Evolutionary conservation across 2,797 vertebrate species (phyloP).

Genomic region (Sebastes kiyomatsui): DNA sequence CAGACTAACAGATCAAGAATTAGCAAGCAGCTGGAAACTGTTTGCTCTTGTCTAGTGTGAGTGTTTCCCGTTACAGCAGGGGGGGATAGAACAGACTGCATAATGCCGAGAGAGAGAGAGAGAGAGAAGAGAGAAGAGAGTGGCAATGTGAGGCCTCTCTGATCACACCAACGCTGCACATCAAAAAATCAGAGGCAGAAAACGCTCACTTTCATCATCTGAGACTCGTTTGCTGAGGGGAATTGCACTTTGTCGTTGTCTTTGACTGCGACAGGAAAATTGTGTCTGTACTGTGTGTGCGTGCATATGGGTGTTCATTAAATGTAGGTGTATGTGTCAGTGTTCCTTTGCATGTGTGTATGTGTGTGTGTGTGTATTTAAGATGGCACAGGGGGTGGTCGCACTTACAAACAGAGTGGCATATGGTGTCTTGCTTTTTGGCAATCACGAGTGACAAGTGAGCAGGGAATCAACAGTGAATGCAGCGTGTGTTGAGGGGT

Average conservation of each 20-base stretch:
- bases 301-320: slow-evolving; percentile 12
- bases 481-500: slow-evolving; percentile 59
- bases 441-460: slow-evolving; percentile 89
- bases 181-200: slow-evolving; percentile 73
- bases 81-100: slow-evolving; percentile 57
- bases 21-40: slow-evolving; percentile 74
- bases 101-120: slow-evolving; percentile 55
- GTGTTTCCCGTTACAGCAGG: slow-evolving; percentile 59
- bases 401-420: slow-evolving; percentile 84
- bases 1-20: slow-evolving; percentile 62
- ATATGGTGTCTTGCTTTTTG: slow-evolving; percentile 89
- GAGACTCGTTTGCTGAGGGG: slow-evolving; percentile 71
- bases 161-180: slow-evolving; percentile 74
- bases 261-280: slow-evolving; percentile 64
- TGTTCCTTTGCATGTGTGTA: slow-evolving; percentile 6
- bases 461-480: slow-evolving; percentile 80
- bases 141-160: slow-evolving; percentile 63
- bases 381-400: slow-evolving; percentile 63
- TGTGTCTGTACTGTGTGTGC: slow-evolving; percentile 31
- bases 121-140: slow-evolving; percentile 37
- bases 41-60: slow-evolving; percentile 65
- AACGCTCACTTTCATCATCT: slow-evolving; percentile 80
- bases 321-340: slow-evolving; percentile 28
- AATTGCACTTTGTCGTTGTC: slow-evolving; percentile 71
- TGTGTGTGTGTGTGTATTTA: slow-evolving; percentile 45